phyloP scores from a whole-genome alignment of 2,888 invertebrate genomes.

The Anoplius nigerrimus region DNA sequence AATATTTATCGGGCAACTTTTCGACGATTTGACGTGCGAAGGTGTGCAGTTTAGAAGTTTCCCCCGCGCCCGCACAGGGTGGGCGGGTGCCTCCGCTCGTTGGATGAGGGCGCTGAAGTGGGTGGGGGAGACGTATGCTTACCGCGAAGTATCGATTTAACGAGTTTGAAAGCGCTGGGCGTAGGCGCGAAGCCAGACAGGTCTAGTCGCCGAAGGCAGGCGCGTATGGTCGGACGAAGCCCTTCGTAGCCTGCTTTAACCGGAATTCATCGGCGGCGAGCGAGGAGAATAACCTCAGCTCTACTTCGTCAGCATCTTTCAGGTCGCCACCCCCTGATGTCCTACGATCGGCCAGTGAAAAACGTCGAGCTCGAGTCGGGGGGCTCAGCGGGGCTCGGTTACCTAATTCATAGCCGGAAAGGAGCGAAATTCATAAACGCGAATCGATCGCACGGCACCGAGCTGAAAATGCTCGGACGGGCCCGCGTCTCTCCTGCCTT shows the following conservation, averaged over 20 bases:
- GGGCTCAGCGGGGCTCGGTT: no score
- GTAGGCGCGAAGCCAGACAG: constrained; percentile 48
- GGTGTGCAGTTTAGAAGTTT: constrained; percentile 2
- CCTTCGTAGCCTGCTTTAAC: constrained; percentile 41
- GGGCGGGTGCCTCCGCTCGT: background rate
- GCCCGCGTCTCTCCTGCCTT: no score
- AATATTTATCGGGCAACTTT: constrained; percentile 2
- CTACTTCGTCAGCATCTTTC: constrained; percentile 9
- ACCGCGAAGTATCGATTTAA: constrained; percentile 42
- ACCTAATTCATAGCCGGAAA: no score
- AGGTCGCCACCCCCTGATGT: background rate
- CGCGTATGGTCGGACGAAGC: constrained; percentile 42
- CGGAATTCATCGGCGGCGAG: constrained; percentile 36
- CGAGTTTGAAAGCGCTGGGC: constrained; percentile 22
- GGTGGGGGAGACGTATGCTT: background rate
- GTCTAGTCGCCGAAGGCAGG: constrained; percentile 26
- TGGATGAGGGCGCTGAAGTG: background rate
- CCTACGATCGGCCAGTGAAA: background rate
- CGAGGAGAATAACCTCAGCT: constrained; percentile 3
- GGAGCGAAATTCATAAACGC: no score
- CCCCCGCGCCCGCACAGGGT: no score
- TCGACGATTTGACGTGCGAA: background rate
- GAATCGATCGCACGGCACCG: no score
- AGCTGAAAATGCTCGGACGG: no score
- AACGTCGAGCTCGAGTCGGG: background rate